phyloP scores from a whole-genome alignment of 1,140 invertebrate species.

The Calliphora vicina region DNA sequence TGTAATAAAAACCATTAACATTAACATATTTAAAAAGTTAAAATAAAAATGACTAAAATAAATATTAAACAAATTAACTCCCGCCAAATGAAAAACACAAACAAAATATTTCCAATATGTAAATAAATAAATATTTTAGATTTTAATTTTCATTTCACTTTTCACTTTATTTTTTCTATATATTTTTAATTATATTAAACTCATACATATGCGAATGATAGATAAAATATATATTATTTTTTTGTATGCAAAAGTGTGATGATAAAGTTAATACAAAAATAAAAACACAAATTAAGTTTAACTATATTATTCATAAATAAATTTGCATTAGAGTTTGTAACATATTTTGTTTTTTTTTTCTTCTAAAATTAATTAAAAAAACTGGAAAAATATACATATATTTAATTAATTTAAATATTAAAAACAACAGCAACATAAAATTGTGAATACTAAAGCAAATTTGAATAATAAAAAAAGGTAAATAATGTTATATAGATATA shows the following conservation, averaged over 20 bases:
- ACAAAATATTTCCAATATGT: background rate
- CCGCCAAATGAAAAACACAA: background rate
- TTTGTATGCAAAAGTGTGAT: background rate
- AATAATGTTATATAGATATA: constrained; percentile 19
- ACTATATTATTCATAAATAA: background rate
- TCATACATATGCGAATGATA: too few relatives aligned
- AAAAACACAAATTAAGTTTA: background rate
- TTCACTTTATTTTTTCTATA: too few relatives aligned
- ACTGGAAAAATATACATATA: background rate
- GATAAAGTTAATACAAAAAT: background rate
- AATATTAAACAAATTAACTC: background rate
- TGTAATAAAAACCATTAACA: background rate
- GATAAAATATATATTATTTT: background rate
- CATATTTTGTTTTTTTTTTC: background rate
- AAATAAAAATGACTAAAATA: background rate
- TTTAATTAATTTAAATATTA: background rate
- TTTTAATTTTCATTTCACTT: too few relatives aligned
- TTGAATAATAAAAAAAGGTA: background rate
- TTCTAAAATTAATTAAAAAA: background rate
- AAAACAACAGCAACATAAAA: background rate
- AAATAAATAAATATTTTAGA: background rate
- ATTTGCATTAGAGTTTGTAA: background rate
- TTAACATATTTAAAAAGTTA: background rate
- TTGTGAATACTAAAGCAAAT: background rate
- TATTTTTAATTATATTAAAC: too few relatives aligned